A percentile compares a stretch with the other conserved stretches of the same genome.
Evolutionary conservation across 53 echinoderm and acorn worm genomes (phyloP).

Genomic region (Patiria pectinifera): DNA sequence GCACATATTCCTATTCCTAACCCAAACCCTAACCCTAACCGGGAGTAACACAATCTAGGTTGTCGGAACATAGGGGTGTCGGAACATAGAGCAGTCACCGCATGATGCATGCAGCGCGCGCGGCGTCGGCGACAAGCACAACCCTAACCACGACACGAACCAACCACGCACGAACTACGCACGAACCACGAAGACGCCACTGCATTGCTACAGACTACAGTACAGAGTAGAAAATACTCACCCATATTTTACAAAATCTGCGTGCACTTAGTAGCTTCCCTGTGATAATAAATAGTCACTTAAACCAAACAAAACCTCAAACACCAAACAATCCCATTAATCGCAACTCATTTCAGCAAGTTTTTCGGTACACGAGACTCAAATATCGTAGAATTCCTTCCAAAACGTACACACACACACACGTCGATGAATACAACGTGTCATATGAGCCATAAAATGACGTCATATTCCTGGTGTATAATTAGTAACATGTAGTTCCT

Average conservation of each 20-base stretch:
- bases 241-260: slow-evolving; percentile 49
- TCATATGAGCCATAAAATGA: slow-evolving; percentile 38
- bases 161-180: too few species aligned
- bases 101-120: too few species aligned
- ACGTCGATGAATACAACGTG: slow-evolving; percentile 45
- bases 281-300: background rate
- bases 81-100: too few species aligned
- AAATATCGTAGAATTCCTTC: background rate
- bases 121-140: too few species aligned
- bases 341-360: background rate
- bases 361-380: background rate
- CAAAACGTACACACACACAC: background rate
- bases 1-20: too few species aligned
- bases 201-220: background rate
- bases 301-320: background rate
- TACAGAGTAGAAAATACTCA: too few species aligned
- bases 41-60: too few species aligned
- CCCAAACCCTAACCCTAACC: too few species aligned
- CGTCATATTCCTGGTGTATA: slow-evolving; percentile 1
- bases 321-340: background rate
- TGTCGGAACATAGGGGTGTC: too few species aligned
- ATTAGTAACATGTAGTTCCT: slow-evolving; percentile 42
- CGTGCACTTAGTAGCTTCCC: background rate
- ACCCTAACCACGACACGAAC: too few species aligned
- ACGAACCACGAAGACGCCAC: too few species aligned